Evolutionary conservation across 2,113 vertebrate genomes (phyloP).

Genomic region (Hipposideros armiger): DNA sequence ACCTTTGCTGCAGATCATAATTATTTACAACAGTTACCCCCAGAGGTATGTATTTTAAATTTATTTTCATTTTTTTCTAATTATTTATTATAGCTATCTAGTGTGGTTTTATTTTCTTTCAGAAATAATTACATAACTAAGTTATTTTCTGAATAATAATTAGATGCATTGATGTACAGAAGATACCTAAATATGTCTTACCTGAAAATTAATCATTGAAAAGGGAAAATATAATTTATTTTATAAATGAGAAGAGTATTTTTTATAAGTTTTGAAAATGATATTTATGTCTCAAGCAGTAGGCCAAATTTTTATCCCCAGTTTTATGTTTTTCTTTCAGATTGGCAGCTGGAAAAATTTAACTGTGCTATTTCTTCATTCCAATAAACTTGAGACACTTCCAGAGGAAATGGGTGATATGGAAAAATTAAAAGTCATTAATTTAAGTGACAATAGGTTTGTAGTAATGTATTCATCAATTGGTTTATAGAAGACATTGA

Average conservation of each 20-base stretch:
- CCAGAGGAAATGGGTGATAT: conserved; percentile 99
- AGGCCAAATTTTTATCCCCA: conserved; percentile 21
- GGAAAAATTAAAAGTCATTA: conserved; percentile 97
- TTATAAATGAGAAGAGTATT: conserved; percentile 26
- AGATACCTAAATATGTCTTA: conserved; percentile 21
- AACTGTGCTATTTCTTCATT: conserved; percentile 98
- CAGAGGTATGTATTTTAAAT: conserved; percentile 89
- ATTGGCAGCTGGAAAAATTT: conserved; percentile 96
- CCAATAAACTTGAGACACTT: conserved; percentile 97
- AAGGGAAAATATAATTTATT: neutral
- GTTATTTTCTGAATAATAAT: conserved; percentile 42
- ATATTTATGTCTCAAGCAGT: neutral
- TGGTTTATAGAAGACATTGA: conserved; percentile 61
- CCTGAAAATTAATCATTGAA: conserved; percentile 42
- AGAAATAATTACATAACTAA: conserved; percentile 33
- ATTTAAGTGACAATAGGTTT: conserved; percentile 99
- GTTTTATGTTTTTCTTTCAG: conserved; percentile 85
- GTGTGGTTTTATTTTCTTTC: conserved; percentile 46
- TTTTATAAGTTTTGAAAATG: conserved; percentile 32
- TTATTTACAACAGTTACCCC: conserved; percentile 94
- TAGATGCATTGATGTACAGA: conserved; percentile 8
- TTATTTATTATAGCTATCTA: neutral
- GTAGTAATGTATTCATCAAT: conserved; percentile 81
- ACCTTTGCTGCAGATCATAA: conserved; percentile 99
- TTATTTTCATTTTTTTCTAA: conserved; percentile 53